Base-by-base conservation (phyloP, 2,888 invertebrate species). In the Buathra laborator region DNA sequence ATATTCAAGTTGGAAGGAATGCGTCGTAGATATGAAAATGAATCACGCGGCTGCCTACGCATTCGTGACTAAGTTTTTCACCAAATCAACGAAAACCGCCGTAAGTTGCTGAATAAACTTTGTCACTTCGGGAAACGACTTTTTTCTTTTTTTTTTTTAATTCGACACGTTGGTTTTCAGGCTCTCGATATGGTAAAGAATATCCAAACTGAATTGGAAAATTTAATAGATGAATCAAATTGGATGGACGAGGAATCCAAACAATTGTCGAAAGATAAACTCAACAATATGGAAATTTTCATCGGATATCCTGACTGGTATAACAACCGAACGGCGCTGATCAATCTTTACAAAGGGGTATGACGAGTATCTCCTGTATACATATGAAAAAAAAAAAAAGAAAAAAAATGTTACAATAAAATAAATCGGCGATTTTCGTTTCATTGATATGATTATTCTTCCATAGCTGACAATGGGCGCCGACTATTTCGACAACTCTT, bases 211-310 rank as follows among this genome's bases (percentile, higher is more conserved):
- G 94, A 95, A 0, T 95, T 96, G 90, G 93, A 94, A 82, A 92
- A 94, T 56, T 93, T 95, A 76, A 92, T 96, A 12, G 88, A 91
- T 9, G 91, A 93, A 2, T 93, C 95, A 46, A 94, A 94, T 48
- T 96, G 96, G 96, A 95, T 96, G 95, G 95, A 95, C 85, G 92
- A 92, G 7, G 92, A 92, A 51, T 95, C 95, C 0, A 95, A 94
- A 88, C 86, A 89, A 19, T 92, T 94, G 4, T 95, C 95, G 0
- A 92, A 48, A 48, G 46, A 48, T 10, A 48, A 48, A 48, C 14
- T 48, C 10, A 48, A 48, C 46, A 48, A 12, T 12, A 48, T 48
- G 46, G 4, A 48, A 48, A 48, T 48, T 0, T 48, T 48, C 46
- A 10, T 48, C 46, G 46, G 46, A 3, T 48, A 14, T 48, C 46